Base-by-base conservation (phyloP, 2,113 vertebrate genomes). In the Oceanites oceanicus region DNA sequence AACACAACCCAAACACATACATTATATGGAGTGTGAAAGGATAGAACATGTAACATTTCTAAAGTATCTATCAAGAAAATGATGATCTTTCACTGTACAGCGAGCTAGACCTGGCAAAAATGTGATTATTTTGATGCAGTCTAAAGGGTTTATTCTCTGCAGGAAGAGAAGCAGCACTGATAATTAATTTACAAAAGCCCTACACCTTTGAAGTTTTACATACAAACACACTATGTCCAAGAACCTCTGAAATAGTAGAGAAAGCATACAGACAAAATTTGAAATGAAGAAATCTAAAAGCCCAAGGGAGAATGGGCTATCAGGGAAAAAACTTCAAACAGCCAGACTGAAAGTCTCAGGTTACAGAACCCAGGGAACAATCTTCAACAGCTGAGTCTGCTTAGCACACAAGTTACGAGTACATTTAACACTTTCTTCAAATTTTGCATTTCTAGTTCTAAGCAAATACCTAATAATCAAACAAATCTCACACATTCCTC, bases 341-440 rank as follows among this genome's bases (percentile, higher is more conserved):
- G 27, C 9, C 52, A 82, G 15, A 25, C 11, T 81, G 61, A 27
- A 45, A 77, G 27, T 8, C 21, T 45, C 2, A 1, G 9, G 4
- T 22, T 36, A 88, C 44, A 72, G 32, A 74, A 18, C 6, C 15
- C 34, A 6, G 7, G 21, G 26, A 5, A 87, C 30, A 38, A 21
- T 4, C 52, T 61, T 15, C 10, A 67, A 36, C 10, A 89, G 22
- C 0, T 23, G 15, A 50, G 32, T 34, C n/a, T 72, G 50, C 52
- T 45, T 6, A 30, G 36, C 34, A 52, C 6, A 0, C 3, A 50
- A 77, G 1, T 40, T 19, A 75, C 13, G 68, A 0, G 3, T 3
- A 44, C 11, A 11, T 40, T 5, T 62, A 86, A 58, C 18, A 61
- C 25, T 55, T 70, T 13, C 42, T 36, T 50, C 32, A 17, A 36